Evolutionary conservation across 2,888 invertebrate species (phyloP), one percentile per base, ranked within the genome.

Genomic region (Mongoloraphidia duomilia): DNA sequence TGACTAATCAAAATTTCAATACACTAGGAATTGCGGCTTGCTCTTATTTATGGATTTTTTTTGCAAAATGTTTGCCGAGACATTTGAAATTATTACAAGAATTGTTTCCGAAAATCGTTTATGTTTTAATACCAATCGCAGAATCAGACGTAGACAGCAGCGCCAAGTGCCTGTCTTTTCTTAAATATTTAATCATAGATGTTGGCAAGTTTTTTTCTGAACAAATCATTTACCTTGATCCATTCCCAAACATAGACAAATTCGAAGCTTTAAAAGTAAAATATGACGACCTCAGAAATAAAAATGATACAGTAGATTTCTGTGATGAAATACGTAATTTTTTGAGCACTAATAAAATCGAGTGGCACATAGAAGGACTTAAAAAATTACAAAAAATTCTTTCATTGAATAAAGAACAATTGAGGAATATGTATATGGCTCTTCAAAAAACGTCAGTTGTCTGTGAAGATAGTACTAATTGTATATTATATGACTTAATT

Each of bases 391-490:
- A 67, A 49, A 59, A 65, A 9, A 71, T 77, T 58, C 60, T 86
- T 35, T 69, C 66, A 11, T 58, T 57, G 1, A 74, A 75, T 52
- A 79, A 76, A 59, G 54, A 59, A 1, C 74, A 79, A 55, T 59
- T 83, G 9, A 66, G 65, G 14, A 54, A 60, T 4, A 59, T 83
- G 47, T 79, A 75, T 53, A 62, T 66, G n/a, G 68, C 71, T 35
- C 61, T 84, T 42, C 70, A 73, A 51, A 59, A 60, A 8, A 61
- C 66, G 0, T 71, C 73, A 57, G 76, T 77, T 2, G 82, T 82
- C 61, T 78, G 80, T 0, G 82, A 83, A 61, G 79, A 82, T 54
- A 80, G 79, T 57, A 68, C 68, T 35, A 66, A 69, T 1, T 83
- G 80, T 60, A 58, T 73, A 12, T 60, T 84, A 11, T 84, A 86